A percentile compares a stretch with the other conserved stretches of the same genome.
Conservation (phyloP, 1,140 invertebrate genomes). For the Neodiprion virginianus region DNA sequence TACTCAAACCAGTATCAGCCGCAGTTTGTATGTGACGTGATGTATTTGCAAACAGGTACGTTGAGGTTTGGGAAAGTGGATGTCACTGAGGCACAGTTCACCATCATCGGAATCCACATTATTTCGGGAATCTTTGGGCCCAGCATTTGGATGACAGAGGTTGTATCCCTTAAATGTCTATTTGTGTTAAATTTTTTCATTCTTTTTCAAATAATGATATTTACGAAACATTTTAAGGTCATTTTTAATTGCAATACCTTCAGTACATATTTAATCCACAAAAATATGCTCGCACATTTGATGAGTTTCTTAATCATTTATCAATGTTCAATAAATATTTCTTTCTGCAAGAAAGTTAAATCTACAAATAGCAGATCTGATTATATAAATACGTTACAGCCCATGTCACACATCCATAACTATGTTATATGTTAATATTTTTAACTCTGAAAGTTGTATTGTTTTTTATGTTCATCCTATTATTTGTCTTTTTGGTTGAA, state of each 20-base stretch:
- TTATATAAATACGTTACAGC: slow-evolving; percentile 43
- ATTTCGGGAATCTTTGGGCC: slow-evolving; percentile 88
- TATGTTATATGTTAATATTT: neutral
- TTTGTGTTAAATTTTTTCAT: slow-evolving; percentile 44
- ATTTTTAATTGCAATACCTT: slow-evolving; percentile 10
- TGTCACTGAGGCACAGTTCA: slow-evolving; percentile 97
- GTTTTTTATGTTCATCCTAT: neutral
- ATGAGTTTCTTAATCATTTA: no score
- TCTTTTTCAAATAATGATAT: slow-evolving; percentile 28
- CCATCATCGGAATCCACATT: slow-evolving; percentile 89
- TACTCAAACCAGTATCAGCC: neutral
- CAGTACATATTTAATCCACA: slow-evolving; percentile 18
- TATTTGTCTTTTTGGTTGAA: neutral
- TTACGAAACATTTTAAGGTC: neutral
- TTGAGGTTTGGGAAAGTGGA: slow-evolving; percentile 95
- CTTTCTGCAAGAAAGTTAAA: neutral
- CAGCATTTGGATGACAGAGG: slow-evolving; percentile 83
- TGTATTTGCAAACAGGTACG: slow-evolving; percentile 65
- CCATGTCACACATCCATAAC: neutral
- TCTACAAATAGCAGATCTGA: slow-evolving; percentile 15
- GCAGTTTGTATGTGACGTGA: neutral
- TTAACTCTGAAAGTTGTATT: neutral
- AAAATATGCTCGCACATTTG: slow-evolving; percentile 1
- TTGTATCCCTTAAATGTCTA: slow-evolving; percentile 61
- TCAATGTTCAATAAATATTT: no score